Evolutionary conservation across 2,888 invertebrate species (phyloP).

Genomic region (Vanessa cardui): DNA sequence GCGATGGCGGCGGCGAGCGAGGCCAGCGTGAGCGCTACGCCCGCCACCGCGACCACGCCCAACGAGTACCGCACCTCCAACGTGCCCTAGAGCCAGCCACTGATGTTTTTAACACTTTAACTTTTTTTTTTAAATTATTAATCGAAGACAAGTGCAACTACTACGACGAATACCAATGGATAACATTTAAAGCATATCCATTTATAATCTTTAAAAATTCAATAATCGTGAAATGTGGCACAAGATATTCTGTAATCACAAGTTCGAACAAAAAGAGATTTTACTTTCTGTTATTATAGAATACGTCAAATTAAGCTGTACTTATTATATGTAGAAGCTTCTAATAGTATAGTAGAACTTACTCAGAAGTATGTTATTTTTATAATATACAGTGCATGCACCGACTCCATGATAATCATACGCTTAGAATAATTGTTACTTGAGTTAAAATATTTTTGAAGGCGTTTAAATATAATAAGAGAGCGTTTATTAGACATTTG

Average conservation of each 20-base stretch:
- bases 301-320: too few relatives aligned
- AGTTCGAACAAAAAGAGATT: too few relatives aligned
- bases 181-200: too few relatives aligned
- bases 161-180: too few relatives aligned
- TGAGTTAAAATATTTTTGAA: not conserved
- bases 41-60: conserved; percentile 88
- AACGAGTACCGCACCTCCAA: conserved; percentile 90
- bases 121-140: not conserved
- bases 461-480: not conserved
- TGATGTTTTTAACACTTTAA: conserved; percentile 9
- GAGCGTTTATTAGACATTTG: not conserved
- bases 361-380: too few relatives aligned
- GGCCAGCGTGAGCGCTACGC: conserved; percentile 88
- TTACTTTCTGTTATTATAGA: too few relatives aligned
- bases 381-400: not conserved
- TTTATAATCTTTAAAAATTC: too few relatives aligned
- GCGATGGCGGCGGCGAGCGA: conserved; percentile 90
- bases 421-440: not conserved
- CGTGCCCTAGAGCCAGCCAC: conserved; percentile 67
- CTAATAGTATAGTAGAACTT: too few relatives aligned
- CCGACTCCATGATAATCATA: not conserved
- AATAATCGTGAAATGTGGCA: too few relatives aligned
- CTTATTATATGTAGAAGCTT: too few relatives aligned
- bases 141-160: not conserved
- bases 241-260: too few relatives aligned